Evolutionary conservation across 2,888 invertebrate species (phyloP).

Genomic region (Nomada goodeniana): DNA sequence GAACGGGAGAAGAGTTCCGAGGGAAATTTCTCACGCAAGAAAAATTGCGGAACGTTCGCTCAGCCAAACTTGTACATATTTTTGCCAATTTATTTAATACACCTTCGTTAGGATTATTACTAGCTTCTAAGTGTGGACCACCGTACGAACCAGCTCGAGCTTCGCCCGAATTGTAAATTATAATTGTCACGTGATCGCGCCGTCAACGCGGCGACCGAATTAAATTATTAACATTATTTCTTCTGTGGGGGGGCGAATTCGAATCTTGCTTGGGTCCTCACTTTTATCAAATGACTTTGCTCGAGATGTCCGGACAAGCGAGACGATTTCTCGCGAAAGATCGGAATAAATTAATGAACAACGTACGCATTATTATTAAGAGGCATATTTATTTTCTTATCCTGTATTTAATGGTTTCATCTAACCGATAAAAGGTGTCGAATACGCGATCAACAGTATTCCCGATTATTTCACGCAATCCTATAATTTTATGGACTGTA

Average conservation of each 20-base stretch:
- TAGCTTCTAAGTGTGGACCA: conserved; percentile 20
- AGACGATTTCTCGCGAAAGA: conserved; percentile 10
- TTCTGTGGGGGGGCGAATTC: conserved; percentile 34
- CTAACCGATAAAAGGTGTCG: neutral
- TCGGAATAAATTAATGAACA: neutral
- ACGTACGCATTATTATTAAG: neutral
- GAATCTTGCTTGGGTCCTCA: conserved; percentile 1
- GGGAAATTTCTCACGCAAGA: neutral
- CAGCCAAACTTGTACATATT: conserved; percentile 65
- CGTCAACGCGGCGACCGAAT: neutral
- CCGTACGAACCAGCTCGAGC: neutral
- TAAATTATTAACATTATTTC: neutral
- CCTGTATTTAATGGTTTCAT: neutral
- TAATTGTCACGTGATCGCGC: neutral
- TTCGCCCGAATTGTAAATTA: conserved; percentile 9
- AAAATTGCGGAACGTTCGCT: conserved; percentile 9
- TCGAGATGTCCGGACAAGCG: neutral
- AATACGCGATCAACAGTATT: conserved; percentile 16
- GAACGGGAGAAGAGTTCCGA: neutral
- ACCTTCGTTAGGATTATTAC: conserved; percentile 37
- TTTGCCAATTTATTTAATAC: conserved; percentile 63
- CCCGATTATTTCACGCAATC: neutral
- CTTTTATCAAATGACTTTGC: neutral
- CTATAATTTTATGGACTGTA: neutral
- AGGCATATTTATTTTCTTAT: conserved; percentile 35